phyloP scores from a whole-genome alignment of 2,113 vertebrate species.

The Sminthopsis crassicaudata region DNA sequence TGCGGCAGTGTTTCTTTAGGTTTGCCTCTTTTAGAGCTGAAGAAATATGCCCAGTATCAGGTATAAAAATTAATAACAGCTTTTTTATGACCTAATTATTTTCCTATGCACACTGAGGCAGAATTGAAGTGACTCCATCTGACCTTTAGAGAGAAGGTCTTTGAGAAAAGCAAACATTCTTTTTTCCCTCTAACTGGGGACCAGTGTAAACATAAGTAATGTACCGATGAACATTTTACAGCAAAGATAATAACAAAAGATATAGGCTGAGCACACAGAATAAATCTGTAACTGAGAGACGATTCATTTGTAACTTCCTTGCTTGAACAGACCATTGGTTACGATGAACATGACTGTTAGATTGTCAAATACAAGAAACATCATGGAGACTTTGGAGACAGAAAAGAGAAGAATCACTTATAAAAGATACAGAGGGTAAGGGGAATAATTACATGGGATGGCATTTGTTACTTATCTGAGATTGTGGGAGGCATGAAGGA shows the following conservation, averaged over 20 bases:
- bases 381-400: constrained; percentile 7
- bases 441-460: neutral
- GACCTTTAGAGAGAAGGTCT: constrained; percentile 77
- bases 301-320: constrained; percentile 74
- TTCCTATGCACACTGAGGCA: constrained; percentile 63
- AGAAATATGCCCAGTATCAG: constrained; percentile 63
- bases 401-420: constrained; percentile 1
- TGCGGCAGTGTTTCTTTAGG: constrained; percentile 61
- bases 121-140: constrained; percentile 68
- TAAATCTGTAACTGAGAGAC: constrained; percentile 72
- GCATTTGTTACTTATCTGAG: neutral
- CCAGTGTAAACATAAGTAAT: constrained; percentile 71
- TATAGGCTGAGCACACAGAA: constrained; percentile 74
- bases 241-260: constrained; percentile 76
- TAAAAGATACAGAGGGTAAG: constrained; percentile 8
- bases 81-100: constrained; percentile 71
- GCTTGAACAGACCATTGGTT: constrained; percentile 71
- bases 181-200: constrained; percentile 66
- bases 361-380: constrained; percentile 41
- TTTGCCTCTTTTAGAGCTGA: constrained; percentile 52
- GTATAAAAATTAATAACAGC: constrained; percentile 70
- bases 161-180: constrained; percentile 73
- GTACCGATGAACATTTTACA: constrained; percentile 72
- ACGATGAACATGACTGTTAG: constrained; percentile 60
- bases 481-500: neutral